Evolutionary conservation across 1,140 invertebrate genomes (phyloP), one percentile per base, ranked within the genome.

Genomic region (Muscidifurax raptorellus): DNA sequence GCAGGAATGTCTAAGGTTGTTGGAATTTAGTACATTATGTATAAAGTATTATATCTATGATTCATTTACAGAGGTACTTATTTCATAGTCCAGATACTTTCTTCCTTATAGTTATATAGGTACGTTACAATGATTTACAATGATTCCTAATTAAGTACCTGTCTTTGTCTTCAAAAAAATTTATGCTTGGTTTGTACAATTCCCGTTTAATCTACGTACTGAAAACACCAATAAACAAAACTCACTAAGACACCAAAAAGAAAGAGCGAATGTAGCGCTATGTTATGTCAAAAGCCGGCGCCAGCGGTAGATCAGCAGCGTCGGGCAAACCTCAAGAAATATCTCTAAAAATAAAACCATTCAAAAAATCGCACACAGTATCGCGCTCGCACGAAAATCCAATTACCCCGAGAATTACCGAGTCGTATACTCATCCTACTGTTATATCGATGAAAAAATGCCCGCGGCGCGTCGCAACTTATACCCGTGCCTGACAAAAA

Each of bases 311-410:
- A 30, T 30, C 10, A 69, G 27, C 66, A 28, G 12, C 9, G 25
- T n/a, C 66, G 10, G 12, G 25, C 27, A 28, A 69, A 28, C 25
- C 27, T 27, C 25, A 69, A 69, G 2, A 28, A 80, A 12, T 3
- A 18, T n/a, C 76, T 66, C 47, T 40, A 40, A 79, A 66, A 79
- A 79, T 66, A 67, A 40, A 67, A 40, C 36, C 7, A 52, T 69
- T 7, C 18, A n/a, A 27, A 81, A 52, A 36, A 9, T 30, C 22
- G 3, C 71, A 36, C 4, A 59, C 52, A 15, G 18, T 3, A 59
- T 22, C 52, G 52, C 18, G 52, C 13, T 52, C n/a, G 22, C 7
- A 3, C 12, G 32, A 18, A 52, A 22, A 28, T 47, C 0, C 10
- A 71, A 40, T 32, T 79, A 22, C 12, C n/a, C 10, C 30, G 30